Evolutionary conservation across 1,140 invertebrate genomes (phyloP).

Genomic region (Monomorium pharaonis): DNA sequence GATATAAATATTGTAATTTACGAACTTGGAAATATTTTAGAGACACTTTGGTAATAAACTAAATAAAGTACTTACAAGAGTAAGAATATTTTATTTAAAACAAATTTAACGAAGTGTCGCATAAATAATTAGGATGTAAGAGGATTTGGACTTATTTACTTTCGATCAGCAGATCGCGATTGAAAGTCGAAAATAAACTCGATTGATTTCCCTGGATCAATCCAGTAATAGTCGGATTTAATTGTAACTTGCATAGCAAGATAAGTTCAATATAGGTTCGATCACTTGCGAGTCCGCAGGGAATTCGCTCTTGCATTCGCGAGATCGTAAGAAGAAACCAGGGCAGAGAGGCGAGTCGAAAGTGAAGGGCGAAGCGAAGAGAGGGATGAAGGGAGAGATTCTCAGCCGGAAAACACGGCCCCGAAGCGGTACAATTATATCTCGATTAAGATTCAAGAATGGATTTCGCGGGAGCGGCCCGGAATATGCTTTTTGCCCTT

Average conservation of each 20-base stretch:
- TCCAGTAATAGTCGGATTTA: too few relatives aligned
- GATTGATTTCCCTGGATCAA: background rate
- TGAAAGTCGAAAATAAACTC: background rate
- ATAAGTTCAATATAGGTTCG: background rate
- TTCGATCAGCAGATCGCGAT: background rate
- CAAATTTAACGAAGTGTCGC: background rate
- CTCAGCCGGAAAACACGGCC: background rate
- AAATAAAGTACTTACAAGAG: background rate
- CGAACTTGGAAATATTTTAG: background rate
- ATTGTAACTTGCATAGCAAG: background rate
- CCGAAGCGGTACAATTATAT: constrained; percentile 47
- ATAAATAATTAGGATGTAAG: background rate
- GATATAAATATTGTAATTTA: background rate
- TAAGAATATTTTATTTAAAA: background rate
- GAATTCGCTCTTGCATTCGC: constrained; percentile 3
- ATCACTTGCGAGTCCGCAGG: background rate
- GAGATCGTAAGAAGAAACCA: background rate
- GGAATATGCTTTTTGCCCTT: background rate
- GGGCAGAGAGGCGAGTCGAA: background rate
- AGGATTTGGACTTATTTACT: background rate
- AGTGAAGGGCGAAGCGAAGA: constrained; percentile 10
- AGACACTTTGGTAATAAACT: background rate
- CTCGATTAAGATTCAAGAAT: constrained; percentile 51
- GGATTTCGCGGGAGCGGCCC: constrained; percentile 21
- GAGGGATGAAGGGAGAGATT: background rate